Evolutionary conservation across 2,113 vertebrate genomes (phyloP), one percentile per base, ranked within the genome.

Genomic region (Taxidea taxus): DNA sequence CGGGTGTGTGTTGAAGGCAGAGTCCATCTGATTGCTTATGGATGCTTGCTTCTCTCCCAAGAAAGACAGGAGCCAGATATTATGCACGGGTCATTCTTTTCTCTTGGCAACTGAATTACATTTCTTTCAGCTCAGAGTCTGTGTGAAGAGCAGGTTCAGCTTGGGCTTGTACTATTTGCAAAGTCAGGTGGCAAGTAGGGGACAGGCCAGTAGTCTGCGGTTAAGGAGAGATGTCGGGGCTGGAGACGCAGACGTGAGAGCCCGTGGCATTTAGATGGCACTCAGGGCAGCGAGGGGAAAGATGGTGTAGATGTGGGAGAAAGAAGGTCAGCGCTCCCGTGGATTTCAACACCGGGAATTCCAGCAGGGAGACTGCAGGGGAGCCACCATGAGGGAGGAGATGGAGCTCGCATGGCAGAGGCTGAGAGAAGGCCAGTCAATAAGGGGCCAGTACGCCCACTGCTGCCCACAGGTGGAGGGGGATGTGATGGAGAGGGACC

Each of bases 361-460:
- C 75, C 39, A n/a, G 34, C 10, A 8, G 20, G 54, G 25, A 4
- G 10, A 20, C 14, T 3, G 34, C 2, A 6, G 49, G 42, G 14
- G 27, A 54, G 16, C 15, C 11, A 29, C 25, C 7, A 3, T 1
- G 39, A 15, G 47, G 75, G 31, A 31, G 74, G 42, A 16, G 42
- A 47, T 7, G 2, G 2, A 44, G 27, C n/a, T 37, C 2, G 6
- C 29, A 34, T 37, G 66, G 34, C 18, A 68, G 66, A 68, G 34
- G 54, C 16, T 0, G 5, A 23, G 31, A 25, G 62, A 56, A 7
- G 7, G 31, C 16, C 29, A n/a, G 18, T 54, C 14, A 14, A 34
- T 0, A 10, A n/a, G 64, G 9, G 1, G 9, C 11, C 14, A 7
- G 8, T 7, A 39, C 0, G 2, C 6, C 31, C 2, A 0, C 10